A percentile compares a stretch with the other conserved stretches of the same genome.
These are phyloP conservation scores for Sycophaga agraensis DNA, from an alignment of 1,140 invertebrate genomes.

Conservation along the genomic window DNA sequence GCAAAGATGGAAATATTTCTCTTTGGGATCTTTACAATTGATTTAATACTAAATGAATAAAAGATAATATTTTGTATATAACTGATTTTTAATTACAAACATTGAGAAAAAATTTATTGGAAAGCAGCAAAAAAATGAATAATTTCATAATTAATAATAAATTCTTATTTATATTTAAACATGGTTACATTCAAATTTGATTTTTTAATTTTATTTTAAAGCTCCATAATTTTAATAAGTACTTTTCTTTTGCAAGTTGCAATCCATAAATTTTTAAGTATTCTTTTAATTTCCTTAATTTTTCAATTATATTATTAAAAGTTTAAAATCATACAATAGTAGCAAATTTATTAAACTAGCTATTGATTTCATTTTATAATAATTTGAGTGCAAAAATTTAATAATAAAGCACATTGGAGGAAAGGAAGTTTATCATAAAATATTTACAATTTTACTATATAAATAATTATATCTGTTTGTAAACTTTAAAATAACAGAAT, in stretches of 20 bases:
- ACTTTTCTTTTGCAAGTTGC: conserved; percentile 33
- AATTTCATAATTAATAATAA: no score
- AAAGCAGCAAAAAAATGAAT: no score
- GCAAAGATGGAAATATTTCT: conserved; percentile 70
- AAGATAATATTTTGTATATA: conserved; percentile 24
- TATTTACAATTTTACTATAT: conserved; percentile 25
- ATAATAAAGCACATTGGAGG: no score
- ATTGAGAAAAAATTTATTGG: conserved; percentile 17
- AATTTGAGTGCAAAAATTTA: no score
- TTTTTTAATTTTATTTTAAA: not conserved
- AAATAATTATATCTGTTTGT: conserved; percentile 15
- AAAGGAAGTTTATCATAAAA: conserved; percentile 10
- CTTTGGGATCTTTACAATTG: conserved; percentile 75
- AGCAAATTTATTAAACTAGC: no score
- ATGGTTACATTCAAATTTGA: no score
- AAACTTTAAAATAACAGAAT: not conserved
- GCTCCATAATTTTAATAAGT: not conserved
- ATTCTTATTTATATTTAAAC: no score
- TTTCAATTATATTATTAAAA: not conserved
- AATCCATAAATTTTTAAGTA: no score
- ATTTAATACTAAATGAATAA: conserved; percentile 31
- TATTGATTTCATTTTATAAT: no score
- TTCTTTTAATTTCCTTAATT: no score
- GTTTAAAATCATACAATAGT: not conserved
- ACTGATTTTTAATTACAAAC: conserved; percentile 27